Evolutionary conservation across 92 coral and sea anemone genomes (phyloP), one percentile per base, ranked within the genome.

Genomic region (Muricea muricata): DNA sequence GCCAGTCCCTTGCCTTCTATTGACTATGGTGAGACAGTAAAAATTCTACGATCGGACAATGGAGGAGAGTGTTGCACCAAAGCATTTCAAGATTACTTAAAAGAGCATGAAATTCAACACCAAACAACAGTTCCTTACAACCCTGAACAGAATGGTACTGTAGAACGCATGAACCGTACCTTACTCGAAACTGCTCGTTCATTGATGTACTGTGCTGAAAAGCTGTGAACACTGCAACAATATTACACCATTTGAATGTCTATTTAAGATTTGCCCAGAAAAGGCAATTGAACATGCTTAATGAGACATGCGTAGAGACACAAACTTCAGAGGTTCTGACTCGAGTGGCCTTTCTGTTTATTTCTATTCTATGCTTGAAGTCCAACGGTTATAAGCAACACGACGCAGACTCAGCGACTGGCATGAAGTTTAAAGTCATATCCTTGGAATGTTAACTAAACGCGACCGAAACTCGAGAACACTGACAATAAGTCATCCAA

Each of bases 191-290:
- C 65, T 21, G 74, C 85, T 60, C 65, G 85, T 31, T 80, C 74
- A 21, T 63, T 65, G 85, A 63, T 80, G 74, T 65, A 54, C 47
- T 80, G 85, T 74, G 85, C 85, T 80, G 85, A n/a, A n/a, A 80
- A 63, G 75, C 85, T 29, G 47, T 63, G 48, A 80, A 80, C 72
- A 79, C 84, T 6, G 72, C 84, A 20, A 55, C 47, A 0, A n/a
- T n/a, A 61, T 61, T 65, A 10, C 40, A 35, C 7, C 58, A 80
- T 37, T 61, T 35, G 75, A 58, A n/a, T 34, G 85, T 45, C 85
- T 65, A 60, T n/a, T n/a, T n/a, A n/a, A n/a, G n/a, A 60, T 60
- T 34, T 25, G 5, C 33, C 34, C 29, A 14, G 9, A 24, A 14
- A 60, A 60, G 68, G 9, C 15, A 37, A 69, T 37, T 0, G 32